Evolutionary conservation across 2,113 vertebrate genomes (phyloP).

Genomic region (Leucoraja erinaceus): DNA sequence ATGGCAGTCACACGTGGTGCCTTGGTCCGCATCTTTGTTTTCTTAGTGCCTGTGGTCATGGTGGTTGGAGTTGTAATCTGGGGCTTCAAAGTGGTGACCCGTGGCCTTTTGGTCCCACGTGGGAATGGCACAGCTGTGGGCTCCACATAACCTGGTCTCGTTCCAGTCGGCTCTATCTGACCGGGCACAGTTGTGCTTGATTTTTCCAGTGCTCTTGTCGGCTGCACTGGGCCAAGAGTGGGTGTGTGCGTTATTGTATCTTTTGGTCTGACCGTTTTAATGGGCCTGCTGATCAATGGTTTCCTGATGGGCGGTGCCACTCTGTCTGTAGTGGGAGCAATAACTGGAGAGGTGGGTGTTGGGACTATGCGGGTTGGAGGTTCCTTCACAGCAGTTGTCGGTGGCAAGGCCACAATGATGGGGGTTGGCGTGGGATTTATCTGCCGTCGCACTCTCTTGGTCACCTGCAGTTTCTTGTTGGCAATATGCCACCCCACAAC

Average conservation of each 20-base stretch:
- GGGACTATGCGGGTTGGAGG: constrained; percentile 80
- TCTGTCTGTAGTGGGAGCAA: constrained; percentile 76
- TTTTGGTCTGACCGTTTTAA: constrained; percentile 81
- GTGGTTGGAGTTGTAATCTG: constrained; percentile 63
- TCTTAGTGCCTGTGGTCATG: constrained; percentile 69
- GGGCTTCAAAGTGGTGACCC: constrained; percentile 62
- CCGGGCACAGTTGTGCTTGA: constrained; percentile 61
- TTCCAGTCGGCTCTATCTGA: constrained; percentile 73
- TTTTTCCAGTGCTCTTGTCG: constrained; percentile 75
- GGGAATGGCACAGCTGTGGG: constrained; percentile 73
- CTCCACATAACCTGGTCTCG: constrained; percentile 68
- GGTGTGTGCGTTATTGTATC: constrained; percentile 86
- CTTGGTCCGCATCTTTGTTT: constrained; percentile 63
- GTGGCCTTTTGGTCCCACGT: constrained; percentile 72
- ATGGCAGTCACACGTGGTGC: constrained; percentile 57
- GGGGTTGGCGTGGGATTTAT: constrained; percentile 88
- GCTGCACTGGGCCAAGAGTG: constrained; percentile 74
- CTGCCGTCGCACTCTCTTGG: constrained; percentile 80
- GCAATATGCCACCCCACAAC: constrained; percentile 97
- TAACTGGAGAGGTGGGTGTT: constrained; percentile 79
- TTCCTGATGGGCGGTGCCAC: constrained; percentile 74
- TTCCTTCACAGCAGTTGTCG: constrained; percentile 71
- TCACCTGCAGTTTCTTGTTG: constrained; percentile 83
- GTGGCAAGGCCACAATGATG: constrained; percentile 71
- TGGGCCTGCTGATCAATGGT: constrained; percentile 71